Base-by-base conservation (phyloP, 2,113 vertebrate genomes). In the Mola mola region DNA sequence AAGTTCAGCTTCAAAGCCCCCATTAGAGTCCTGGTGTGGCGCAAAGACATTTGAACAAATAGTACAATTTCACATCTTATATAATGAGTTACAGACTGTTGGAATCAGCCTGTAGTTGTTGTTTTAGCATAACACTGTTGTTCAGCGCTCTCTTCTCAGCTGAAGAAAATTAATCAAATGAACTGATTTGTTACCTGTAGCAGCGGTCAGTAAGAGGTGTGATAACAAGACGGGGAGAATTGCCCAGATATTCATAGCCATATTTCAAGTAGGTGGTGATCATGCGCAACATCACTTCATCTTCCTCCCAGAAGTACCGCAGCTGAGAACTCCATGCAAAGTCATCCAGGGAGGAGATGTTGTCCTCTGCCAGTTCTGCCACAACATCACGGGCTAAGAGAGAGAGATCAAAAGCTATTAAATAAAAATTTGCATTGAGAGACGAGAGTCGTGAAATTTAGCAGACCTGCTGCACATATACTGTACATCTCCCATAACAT, bases 311-410 rank as follows among this genome's bases (percentile, higher is more conserved):
- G 82, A 93, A 96, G 78, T 98, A 98, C 36, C 94, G 93, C 68
- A 98, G 90, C 78, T 98, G 96, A 38, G 95, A 97, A 81, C 95
- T 94, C 96, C 94, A 98, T 22, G 93, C 91, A 85, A 98, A 98
- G 82, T 98, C 93, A 20, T 92, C 96, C 31, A 95, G 83, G 38
- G 93, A 92, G 16, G 73, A 91, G 61, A 96, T 19, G 3, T 72
- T 44, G 17, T 94, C 92, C 59, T 94, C 67, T n/a, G 73, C 85
- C 65, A 98, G 58, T 73, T 93, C 94, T 50, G 89, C 90, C 41
- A 98, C 95, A 55, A 97, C 95, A 12, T 98, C 96, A 17, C 95
- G 93, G 47, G 96, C 95, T 96, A 79, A 6, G 53, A 38, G 49
- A 75, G 29, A 5, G 58, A 1, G 28, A 29, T 29, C 59, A 28